Evolutionary conservation across 2,113 vertebrate species (phyloP), one percentile per base, ranked within the genome.

Genomic region (Hylia prasina): DNA sequence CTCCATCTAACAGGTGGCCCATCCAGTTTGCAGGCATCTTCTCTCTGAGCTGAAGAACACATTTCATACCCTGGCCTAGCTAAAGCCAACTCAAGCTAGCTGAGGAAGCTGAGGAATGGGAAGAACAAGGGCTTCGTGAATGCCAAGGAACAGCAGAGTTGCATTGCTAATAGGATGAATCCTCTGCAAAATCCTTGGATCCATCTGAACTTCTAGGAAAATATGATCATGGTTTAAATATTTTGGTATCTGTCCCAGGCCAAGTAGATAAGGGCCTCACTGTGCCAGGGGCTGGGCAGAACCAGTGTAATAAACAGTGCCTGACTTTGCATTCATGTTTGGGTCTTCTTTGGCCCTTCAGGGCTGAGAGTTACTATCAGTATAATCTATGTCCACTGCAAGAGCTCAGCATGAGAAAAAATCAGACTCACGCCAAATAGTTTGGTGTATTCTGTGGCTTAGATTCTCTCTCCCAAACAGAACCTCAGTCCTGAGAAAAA

Each of bases 351-450:
- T 40, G 17, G 18, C 9, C 47, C 44, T 68, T 76, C 47, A 75
- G 42, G 54, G 11, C 15, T 53, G n/a, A 1, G 4, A 51, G 19
- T 9, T 63, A 9, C 1, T 79, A 39, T 53, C 22, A 33, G 15
- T 14, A 21, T 44, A 57, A 63, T 33, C 51, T 64, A 16, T 25
- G 28, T n/a, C 21, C 27, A 9, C 33, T 60, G 27, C 13, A 87
- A 89, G 47, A 87, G 19, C 10, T 40, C 27, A 56, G 13, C 12
- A 23, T 7, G 14, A 50, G 31, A 28, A 66, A 84, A 86, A 77
- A 23, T 37, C 0, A 0, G 33, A 77, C 27, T 61, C 40, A 40
- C 8, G 2, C 8, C 27, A 7, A 56, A 65, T 7, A 70, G 3
- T 39, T 39, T 35, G 14, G 5, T 73, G 9, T 20, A 17, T 5